phyloP scores from a whole-genome alignment of 2,113 vertebrate genomes.

The Albula glossodonta region DNA sequence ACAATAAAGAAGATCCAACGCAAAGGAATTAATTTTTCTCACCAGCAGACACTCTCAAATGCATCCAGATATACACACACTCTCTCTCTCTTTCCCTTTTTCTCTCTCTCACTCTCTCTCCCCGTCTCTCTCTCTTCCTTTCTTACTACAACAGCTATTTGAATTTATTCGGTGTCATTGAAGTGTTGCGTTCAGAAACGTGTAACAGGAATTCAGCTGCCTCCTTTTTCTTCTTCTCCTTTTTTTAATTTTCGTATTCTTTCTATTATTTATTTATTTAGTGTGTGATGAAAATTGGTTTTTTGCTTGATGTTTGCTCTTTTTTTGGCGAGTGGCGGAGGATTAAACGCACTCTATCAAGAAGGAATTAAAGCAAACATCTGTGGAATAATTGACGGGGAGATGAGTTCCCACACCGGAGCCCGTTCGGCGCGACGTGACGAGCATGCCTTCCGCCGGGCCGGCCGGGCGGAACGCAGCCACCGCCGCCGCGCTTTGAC shows the following conservation, averaged over 20 bases:
- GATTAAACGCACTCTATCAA: slow-evolving; percentile 74
- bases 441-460: slow-evolving; percentile 47
- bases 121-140: neutral
- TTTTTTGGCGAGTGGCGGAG: slow-evolving; percentile 55
- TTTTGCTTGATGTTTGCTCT: slow-evolving; percentile 65
- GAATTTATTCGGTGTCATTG: slow-evolving; percentile 18
- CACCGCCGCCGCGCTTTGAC: slow-evolving; percentile 50
- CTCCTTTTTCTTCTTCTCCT: slow-evolving; percentile 18
- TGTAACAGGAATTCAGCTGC: slow-evolving; percentile 31
- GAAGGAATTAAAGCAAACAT: slow-evolving; percentile 75
- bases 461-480: slow-evolving; percentile 56
- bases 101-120: neutral
- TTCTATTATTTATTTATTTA: slow-evolving; percentile 56
- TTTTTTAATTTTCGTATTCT: slow-evolving; percentile 44
- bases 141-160: slow-evolving; percentile 1
- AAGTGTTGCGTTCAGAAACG: slow-evolving; percentile 47
- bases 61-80: neutral
- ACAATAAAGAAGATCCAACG: neutral
- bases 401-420: slow-evolving; percentile 67
- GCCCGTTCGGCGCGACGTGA: slow-evolving; percentile 59
- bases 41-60: neutral
- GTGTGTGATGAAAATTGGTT: slow-evolving; percentile 59
- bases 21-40: slow-evolving; percentile 15
- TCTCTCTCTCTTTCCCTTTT: slow-evolving; percentile 31
- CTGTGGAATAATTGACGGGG: slow-evolving; percentile 74